Conservation (phyloP, 2,888 invertebrate species). For the Polyommatus iphigenia region DNA sequence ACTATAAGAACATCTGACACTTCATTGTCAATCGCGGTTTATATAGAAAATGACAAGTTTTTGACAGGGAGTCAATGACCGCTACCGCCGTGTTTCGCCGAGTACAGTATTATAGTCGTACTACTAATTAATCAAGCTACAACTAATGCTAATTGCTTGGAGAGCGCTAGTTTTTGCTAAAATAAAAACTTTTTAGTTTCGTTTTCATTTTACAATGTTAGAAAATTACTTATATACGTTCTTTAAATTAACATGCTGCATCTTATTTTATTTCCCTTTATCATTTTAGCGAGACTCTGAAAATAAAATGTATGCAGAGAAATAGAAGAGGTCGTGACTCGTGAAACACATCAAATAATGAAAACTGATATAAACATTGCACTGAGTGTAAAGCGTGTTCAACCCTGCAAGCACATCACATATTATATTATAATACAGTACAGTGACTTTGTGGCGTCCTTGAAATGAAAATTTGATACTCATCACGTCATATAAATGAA, state of each 20-base stretch:
- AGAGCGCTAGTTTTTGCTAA: neutral
- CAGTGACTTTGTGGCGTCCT: neutral
- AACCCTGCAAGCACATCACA: neutral
- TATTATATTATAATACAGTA: neutral
- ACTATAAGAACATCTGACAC: no score
- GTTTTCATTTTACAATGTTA: neutral
- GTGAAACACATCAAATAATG: conserved; percentile 11
- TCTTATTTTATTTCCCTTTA: neutral
- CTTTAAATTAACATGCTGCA: neutral
- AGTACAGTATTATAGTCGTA: no score
- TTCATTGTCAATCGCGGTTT: no score
- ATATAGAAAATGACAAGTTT: no score
- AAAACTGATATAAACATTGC: conserved; percentile 22
- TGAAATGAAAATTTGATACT: neutral
- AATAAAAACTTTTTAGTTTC: neutral
- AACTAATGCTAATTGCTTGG: no score
- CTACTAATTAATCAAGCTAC: no score
- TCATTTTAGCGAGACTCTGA: neutral
- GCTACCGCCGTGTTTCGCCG: no score
- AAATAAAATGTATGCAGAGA: conserved; percentile 3
- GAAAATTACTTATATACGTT: neutral
- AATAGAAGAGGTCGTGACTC: neutral
- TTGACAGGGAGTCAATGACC: no score
- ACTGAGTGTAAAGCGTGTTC: neutral
- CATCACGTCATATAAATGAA: no score